Percentiles rank a stretch among this genome's conserved stretches.
Evolutionary conservation across 2,888 invertebrate species (phyloP).

Genomic region (Polydrusus cervinus): DNA sequence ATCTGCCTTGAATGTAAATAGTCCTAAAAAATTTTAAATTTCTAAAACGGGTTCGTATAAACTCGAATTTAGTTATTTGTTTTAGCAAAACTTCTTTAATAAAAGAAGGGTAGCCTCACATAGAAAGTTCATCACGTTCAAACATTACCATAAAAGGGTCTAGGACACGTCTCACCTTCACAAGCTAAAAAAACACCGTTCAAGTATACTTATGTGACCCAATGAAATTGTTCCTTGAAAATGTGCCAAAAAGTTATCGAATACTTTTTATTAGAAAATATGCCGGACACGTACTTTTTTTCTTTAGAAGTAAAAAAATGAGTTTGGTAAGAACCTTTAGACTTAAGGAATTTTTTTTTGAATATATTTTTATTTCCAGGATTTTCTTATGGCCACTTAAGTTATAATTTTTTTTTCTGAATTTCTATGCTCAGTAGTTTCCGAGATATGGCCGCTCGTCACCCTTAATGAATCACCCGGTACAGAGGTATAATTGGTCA

Average conservation of each 20-base stretch:
- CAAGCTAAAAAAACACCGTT: constrained; percentile 2
- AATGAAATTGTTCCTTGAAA: neutral
- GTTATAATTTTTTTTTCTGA: neutral
- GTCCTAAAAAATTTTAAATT: too few species aligned
- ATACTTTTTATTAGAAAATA: neutral
- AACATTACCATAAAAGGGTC: constrained; percentile 9
- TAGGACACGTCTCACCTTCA: constrained; percentile 6
- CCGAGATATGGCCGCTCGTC: too few species aligned
- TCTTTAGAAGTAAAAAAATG: neutral
- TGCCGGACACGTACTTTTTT: neutral
- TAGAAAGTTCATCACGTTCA: neutral
- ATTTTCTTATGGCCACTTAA: too few species aligned
- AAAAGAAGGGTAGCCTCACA: neutral
- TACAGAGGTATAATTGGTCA: too few species aligned
- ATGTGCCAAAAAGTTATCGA: constrained; percentile 1
- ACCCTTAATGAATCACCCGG: too few species aligned
- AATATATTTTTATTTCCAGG: neutral
- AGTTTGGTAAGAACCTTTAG: neutral
- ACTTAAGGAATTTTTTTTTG: neutral
- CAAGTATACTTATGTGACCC: constrained; percentile 10
- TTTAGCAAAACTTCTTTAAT: neutral
- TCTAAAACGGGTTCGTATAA: neutral
- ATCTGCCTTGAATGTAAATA: neutral
- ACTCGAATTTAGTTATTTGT: neutral
- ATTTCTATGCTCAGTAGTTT: neutral